Evolutionary conservation across 2,797 vertebrate genomes (phyloP).

Genomic region (Clarias laeviceps): DNA sequence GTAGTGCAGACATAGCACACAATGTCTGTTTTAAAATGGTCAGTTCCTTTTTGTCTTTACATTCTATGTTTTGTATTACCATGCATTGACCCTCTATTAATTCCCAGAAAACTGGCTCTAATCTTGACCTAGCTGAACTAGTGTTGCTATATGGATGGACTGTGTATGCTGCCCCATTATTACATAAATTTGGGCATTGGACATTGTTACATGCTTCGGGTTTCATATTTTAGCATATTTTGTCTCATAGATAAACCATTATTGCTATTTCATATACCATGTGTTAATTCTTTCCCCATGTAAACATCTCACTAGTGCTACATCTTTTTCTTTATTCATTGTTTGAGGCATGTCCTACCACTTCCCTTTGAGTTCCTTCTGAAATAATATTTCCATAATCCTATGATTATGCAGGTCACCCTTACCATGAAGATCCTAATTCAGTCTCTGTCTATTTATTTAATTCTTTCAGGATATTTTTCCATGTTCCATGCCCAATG

Average conservation of each 20-base stretch:
- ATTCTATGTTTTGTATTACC: slow-evolving; percentile 69
- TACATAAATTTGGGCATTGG: background rate
- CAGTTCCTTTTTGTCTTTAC: slow-evolving; percentile 65
- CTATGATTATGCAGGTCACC: slow-evolving; percentile 31
- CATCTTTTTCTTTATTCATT: background rate
- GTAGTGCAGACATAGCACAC: background rate
- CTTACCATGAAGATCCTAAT: slow-evolving; percentile 33
- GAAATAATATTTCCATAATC: slow-evolving; percentile 33
- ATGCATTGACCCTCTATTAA: slow-evolving; percentile 63
- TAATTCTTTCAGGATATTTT: slow-evolving; percentile 18
- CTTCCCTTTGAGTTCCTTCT: slow-evolving; percentile 12
- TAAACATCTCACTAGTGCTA: background rate
- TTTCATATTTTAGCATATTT: slow-evolving; percentile 16
- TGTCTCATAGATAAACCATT: slow-evolving; percentile 31
- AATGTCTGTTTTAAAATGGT: slow-evolving; percentile 44
- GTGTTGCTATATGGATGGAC: slow-evolving; percentile 16
- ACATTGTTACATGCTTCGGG: slow-evolving; percentile 19
- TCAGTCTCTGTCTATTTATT: slow-evolving; percentile 16
- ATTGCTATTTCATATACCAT: background rate
- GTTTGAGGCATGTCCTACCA: slow-evolving; percentile 21
- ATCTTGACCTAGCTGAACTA: slow-evolving; percentile 56
- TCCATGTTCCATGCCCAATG: slow-evolving; percentile 24
- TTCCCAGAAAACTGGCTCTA: slow-evolving; percentile 57
- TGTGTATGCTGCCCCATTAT: slow-evolving; percentile 25
- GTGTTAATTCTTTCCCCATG: background rate